phyloP scores from a whole-genome alignment of 1,140 invertebrate species.

The Ectropis grisescens region DNA sequence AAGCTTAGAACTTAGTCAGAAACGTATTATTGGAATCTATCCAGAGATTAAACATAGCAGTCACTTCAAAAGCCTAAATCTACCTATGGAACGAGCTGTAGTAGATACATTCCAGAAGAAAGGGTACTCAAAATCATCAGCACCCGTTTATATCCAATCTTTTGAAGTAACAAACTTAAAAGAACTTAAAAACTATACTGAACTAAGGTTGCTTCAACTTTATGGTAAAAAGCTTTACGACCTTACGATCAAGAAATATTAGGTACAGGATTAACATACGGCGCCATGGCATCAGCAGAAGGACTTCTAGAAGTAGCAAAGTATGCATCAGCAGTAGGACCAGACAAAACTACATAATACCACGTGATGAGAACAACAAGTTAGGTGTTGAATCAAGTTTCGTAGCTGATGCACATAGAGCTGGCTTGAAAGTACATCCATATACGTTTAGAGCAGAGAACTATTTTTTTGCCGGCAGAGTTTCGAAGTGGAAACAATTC shows the following conservation, averaged over 20 bases:
- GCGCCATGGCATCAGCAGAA: constrained; percentile 36
- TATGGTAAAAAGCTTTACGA: constrained; percentile 16
- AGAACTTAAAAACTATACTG: constrained; percentile 42
- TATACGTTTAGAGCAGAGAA: constrained; percentile 57
- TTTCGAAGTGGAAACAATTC: constrained; percentile 20
- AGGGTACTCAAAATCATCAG: constrained; percentile 26
- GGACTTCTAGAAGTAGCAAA: constrained; percentile 39
- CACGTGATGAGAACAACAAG: constrained; percentile 28
- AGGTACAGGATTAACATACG: constrained; percentile 34
- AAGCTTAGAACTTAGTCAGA: constrained; percentile 38
- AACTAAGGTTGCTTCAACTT: constrained; percentile 40
- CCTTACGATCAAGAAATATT: constrained; percentile 36
- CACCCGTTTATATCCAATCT: constrained; percentile 49
- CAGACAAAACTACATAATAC: constrained; percentile 52
- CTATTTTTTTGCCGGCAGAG: constrained; percentile 33
- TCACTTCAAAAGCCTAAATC: constrained; percentile 34
- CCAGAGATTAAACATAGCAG: constrained; percentile 51
- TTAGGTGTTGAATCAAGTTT: constrained; percentile 35
- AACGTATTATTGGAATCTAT: constrained; percentile 51
- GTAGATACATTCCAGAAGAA: constrained; percentile 44
- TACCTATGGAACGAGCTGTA: constrained; percentile 40
- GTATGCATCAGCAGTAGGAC: constrained; percentile 48
- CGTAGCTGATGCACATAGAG: constrained; percentile 41
- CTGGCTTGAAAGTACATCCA: constrained; percentile 44
- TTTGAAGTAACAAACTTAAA: constrained; percentile 53